Conservation (phyloP, 2,888 invertebrate species). For the Proisotoma minuta region DNA sequence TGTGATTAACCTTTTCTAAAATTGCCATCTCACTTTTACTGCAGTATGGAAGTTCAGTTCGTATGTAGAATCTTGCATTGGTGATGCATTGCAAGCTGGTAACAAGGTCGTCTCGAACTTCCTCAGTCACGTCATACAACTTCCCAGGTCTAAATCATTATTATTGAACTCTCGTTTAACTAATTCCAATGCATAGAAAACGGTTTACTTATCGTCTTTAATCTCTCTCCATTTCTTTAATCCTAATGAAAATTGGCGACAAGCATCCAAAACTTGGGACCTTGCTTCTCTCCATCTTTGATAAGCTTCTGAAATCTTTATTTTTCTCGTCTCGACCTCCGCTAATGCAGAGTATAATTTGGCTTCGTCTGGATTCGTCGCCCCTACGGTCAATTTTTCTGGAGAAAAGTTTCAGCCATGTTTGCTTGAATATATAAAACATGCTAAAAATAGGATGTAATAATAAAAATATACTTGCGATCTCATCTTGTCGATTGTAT, state of each 20-base stretch:
- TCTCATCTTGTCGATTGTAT: slow-evolving; percentile 43
- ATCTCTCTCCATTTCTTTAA: slow-evolving; percentile 41
- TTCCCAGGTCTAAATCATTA: slow-evolving; percentile 22
- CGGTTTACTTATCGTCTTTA: slow-evolving; percentile 36
- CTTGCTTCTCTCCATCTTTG: slow-evolving; percentile 45
- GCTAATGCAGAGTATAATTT: slow-evolving; percentile 30
- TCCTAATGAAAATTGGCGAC: slow-evolving; percentile 39
- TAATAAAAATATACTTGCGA: slow-evolving; percentile 30
- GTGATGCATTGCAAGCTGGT: slow-evolving; percentile 42
- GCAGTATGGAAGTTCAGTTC: slow-evolving; percentile 43
- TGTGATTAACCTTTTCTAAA: slow-evolving; percentile 40
- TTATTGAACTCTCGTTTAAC: background rate
- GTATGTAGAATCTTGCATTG: slow-evolving; percentile 43
- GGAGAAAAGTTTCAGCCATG: background rate
- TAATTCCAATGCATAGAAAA: background rate
- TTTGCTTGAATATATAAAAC: background rate
- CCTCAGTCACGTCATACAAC: slow-evolving; percentile 41
- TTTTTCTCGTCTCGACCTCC: slow-evolving; percentile 38
- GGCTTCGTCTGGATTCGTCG: slow-evolving; percentile 23
- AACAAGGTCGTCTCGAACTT: slow-evolving; percentile 44
- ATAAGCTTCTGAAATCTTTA: slow-evolving; percentile 43
- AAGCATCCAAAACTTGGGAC: slow-evolving; percentile 36
- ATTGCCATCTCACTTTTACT: slow-evolving; percentile 37
- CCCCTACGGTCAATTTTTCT: slow-evolving; percentile 27
- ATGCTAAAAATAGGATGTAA: background rate